A percentile compares a stretch with the other conserved stretches of the same genome.
phyloP scores from a whole-genome alignment of 2,888 invertebrate species.

The Mythimna ferrago region DNA sequence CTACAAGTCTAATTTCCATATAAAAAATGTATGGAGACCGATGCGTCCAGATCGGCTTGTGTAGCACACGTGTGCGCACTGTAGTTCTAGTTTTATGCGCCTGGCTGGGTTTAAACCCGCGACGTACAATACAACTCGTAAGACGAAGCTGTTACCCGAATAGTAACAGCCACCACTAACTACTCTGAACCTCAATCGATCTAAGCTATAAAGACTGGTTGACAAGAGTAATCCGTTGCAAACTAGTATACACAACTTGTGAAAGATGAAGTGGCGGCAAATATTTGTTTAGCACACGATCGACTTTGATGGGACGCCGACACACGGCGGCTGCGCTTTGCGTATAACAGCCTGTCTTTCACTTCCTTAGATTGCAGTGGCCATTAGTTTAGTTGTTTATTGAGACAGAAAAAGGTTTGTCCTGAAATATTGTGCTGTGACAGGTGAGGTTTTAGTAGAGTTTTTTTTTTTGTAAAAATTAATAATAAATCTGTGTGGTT shows the following conservation, averaged over 20 bases:
- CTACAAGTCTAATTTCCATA: no score
- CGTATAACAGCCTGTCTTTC: conserved; percentile 37
- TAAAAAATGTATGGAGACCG: no score
- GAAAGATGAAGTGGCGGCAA: conserved; percentile 63
- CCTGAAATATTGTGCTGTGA: neutral
- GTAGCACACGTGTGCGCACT: no score
- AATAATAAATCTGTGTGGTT: no score
- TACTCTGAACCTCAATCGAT: conserved; percentile 10
- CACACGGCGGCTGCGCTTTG: conserved; percentile 46
- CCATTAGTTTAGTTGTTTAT: conserved; percentile 18
- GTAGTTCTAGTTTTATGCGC: no score
- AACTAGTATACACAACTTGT: conserved; percentile 61
- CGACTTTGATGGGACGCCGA: conserved; percentile 57
- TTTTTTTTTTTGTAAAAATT: no score
- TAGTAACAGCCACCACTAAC: no score
- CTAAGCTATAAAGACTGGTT: conserved; percentile 14
- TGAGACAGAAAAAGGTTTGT: neutral
- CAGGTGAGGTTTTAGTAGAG: neutral
- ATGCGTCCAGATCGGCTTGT: no score
- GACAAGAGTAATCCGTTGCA: conserved; percentile 40
- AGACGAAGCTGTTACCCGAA: no score
- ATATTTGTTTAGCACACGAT: conserved; percentile 62
- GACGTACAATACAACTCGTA: no score
- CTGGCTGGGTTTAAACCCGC: no score
- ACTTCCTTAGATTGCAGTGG: conserved; percentile 36